phyloP scores from a whole-genome alignment of 2,113 vertebrate species.

The Pelusios castaneus region DNA sequence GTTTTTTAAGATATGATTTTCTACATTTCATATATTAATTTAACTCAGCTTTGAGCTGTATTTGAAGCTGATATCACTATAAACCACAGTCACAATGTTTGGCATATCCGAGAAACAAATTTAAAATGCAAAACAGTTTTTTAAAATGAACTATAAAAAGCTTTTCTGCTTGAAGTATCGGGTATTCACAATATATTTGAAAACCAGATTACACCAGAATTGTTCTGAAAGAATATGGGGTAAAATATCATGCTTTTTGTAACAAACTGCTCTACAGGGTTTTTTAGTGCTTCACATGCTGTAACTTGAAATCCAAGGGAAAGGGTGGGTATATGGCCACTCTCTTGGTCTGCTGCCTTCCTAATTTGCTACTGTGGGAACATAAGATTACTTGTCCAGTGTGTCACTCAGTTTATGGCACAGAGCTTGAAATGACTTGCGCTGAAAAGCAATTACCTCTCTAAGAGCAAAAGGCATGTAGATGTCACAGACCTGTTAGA shows the following conservation, averaged over 20 bases:
- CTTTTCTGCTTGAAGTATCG: not conserved
- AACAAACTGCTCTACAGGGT: conserved; percentile 6
- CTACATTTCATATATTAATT: not conserved
- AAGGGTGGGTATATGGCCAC: not conserved
- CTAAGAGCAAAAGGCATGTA: not conserved
- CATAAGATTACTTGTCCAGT: conserved; percentile 48
- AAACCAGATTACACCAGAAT: not conserved
- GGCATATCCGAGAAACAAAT: not conserved
- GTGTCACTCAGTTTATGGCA: conserved; percentile 53
- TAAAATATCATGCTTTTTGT: not conserved
- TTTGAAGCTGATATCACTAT: not conserved
- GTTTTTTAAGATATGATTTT: not conserved
- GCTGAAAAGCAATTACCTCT: conserved; percentile 50
- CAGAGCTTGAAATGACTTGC: conserved; percentile 41
- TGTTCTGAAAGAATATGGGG: not conserved
- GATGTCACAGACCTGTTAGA: conserved; percentile 29
- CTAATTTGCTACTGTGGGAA: conserved; percentile 56
- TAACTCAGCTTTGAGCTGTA: not conserved
- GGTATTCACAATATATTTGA: not conserved
- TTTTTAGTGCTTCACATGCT: not conserved
- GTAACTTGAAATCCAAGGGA: not conserved
- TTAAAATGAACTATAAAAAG: accelerated
- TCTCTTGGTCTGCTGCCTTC: conserved; percentile 16
- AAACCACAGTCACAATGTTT: not conserved
- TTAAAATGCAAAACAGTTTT: not conserved